Conservation (phyloP, 1,140 invertebrate species). For the Portunus trituberculatus region DNA sequence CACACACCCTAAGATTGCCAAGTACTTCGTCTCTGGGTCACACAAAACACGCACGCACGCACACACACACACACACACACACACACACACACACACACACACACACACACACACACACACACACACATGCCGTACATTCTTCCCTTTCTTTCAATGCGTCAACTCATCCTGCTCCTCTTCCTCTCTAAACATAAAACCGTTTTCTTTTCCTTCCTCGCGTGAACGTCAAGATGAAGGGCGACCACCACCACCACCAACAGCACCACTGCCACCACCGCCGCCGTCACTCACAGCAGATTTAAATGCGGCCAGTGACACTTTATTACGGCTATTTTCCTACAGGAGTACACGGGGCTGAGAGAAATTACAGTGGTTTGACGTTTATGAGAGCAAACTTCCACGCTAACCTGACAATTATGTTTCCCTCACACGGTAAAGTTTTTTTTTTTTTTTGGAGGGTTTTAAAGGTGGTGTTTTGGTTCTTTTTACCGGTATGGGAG, state of each 20-base stretch:
- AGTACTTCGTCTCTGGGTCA: too few species aligned
- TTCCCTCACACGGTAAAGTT: too few species aligned
- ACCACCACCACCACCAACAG: neutral
- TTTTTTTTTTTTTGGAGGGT: too few species aligned
- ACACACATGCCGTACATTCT: neutral
- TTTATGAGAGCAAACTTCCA: too few species aligned
- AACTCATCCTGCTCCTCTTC: neutral
- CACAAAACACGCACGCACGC: too few species aligned
- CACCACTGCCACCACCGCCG: neutral
- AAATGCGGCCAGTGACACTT: neutral
- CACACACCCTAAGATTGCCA: neutral
- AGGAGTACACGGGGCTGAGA: neutral
- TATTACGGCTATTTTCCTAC: neutral
- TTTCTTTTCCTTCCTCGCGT: neutral
- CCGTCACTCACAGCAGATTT: neutral
- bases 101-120: constrained; percentile 36
- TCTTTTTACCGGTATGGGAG: too few species aligned
- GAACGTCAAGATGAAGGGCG: neutral
- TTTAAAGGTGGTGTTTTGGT: too few species aligned
- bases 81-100: constrained; percentile 28
- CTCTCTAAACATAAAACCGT: neutral
- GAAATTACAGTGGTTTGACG: too few species aligned
- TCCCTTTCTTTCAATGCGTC: neutral
- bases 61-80: constrained; percentile 33
- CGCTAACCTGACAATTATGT: too few species aligned